These are phyloP conservation scores for Meganola albula DNA, from an alignment of 2,888 invertebrate species.

Conservation along the genomic window DNA sequence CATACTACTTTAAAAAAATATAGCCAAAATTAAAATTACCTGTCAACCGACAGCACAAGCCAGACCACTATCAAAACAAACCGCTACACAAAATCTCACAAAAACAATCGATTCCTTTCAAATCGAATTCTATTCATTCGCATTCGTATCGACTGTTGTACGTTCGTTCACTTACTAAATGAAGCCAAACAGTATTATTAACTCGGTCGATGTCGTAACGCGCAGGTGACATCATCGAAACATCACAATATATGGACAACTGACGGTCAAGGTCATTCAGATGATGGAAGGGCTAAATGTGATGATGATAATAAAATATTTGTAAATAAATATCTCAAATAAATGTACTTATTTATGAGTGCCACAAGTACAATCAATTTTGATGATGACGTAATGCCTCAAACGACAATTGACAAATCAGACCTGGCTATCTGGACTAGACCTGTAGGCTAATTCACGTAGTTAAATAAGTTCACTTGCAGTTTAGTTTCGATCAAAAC, in stretches of 20 bases:
- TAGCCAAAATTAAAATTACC: conserved; percentile 13
- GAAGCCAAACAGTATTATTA: conserved; percentile 68
- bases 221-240: conserved; percentile 61
- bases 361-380: too few relatives aligned
- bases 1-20: not conserved
- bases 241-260: conserved; percentile 35
- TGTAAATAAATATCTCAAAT: too few relatives aligned
- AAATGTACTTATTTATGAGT: too few relatives aligned
- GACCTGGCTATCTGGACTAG: too few relatives aligned
- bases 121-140: conserved; percentile 23
- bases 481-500: too few relatives aligned
- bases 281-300: conserved; percentile 21
- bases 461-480: too few relatives aligned
- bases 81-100: conserved; percentile 16
- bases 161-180: conserved; percentile 44
- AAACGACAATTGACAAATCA: too few relatives aligned
- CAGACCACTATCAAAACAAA: conserved; percentile 6
- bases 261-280: conserved; percentile 44
- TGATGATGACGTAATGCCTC: too few relatives aligned
- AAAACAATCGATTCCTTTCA: conserved; percentile 18
- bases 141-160: conserved; percentile 34
- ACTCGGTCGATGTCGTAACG: conserved; percentile 58
- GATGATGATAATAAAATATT: conserved; percentile 14
- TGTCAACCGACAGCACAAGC: conserved; percentile 9
- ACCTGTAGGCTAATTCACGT: too few relatives aligned